phyloP scores from a whole-genome alignment of 2,797 vertebrate species.

The Denticeps clupeoides region DNA sequence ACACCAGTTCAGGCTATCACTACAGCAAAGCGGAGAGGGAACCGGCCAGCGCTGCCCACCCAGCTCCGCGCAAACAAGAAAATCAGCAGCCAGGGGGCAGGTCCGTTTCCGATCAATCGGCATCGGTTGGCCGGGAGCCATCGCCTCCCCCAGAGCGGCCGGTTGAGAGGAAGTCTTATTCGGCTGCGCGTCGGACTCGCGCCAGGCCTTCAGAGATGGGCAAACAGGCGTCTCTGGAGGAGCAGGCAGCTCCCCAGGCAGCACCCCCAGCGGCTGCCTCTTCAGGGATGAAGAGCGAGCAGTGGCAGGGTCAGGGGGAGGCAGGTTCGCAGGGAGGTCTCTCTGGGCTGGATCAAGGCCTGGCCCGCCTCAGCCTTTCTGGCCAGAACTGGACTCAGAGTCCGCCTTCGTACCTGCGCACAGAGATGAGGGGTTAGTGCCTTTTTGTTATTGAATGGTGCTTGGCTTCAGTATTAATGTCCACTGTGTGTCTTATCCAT shows the following conservation, averaged over 20 bases:
- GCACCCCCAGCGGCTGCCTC: conserved; percentile 26
- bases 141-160: conserved; percentile 69
- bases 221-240: conserved; percentile 72
- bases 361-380: conserved; percentile 70
- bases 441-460: background rate
- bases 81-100: too few relatives aligned
- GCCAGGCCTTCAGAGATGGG: conserved; percentile 73
- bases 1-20: conserved; percentile 27
- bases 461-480: too few relatives aligned
- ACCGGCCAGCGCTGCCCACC: conserved; percentile 10
- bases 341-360: conserved; percentile 73
- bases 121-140: conserved; percentile 28
- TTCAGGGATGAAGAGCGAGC: conserved; percentile 39
- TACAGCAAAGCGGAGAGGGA: conserved; percentile 31
- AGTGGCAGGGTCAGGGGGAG: conserved; percentile 53
- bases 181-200: conserved; percentile 80
- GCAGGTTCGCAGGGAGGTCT: conserved; percentile 38
- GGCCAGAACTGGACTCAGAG: conserved; percentile 79
- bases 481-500: too few relatives aligned
- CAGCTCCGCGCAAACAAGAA: too few relatives aligned
- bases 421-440: conserved; percentile 77
- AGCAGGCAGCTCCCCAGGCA: conserved; percentile 37
- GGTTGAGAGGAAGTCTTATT: conserved; percentile 88
- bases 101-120: background rate
- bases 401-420: conserved; percentile 73